Evolutionary conservation across 1,140 invertebrate species (phyloP).

Genomic region (Penaeus chinensis): DNA sequence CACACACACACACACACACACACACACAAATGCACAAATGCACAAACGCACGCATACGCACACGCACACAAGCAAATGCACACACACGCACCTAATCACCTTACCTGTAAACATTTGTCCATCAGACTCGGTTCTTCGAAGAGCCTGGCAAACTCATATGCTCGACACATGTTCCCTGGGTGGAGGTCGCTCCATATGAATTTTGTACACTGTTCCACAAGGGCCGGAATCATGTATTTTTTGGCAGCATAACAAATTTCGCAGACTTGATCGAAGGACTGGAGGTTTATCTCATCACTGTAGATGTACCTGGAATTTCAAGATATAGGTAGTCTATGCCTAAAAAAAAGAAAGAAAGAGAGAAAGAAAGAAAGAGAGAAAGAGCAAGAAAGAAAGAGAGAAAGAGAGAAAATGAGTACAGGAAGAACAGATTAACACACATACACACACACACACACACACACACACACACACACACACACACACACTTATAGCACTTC

Average conservation of each 20-base stretch:
- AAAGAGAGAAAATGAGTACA: too few species aligned
- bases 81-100: constrained; percentile 36
- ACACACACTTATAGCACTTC: too few species aligned
- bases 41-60: too few species aligned
- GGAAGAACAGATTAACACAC: too few species aligned
- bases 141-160: constrained; percentile 85
- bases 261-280: constrained; percentile 84
- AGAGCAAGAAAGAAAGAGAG: too few species aligned
- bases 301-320: constrained; percentile 79
- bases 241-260: constrained; percentile 88
- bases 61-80: not conserved
- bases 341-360: not conserved
- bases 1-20: not conserved
- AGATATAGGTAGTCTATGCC: not conserved
- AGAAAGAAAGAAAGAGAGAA: too few species aligned
- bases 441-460: too few species aligned
- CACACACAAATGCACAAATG: too few species aligned
- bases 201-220: constrained; percentile 83
- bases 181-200: constrained; percentile 83
- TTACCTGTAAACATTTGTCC: constrained; percentile 81
- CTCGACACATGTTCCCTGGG: constrained; percentile 82
- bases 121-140: constrained; percentile 84
- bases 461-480: too few species aligned
- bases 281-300: constrained; percentile 81
- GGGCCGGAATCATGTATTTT: constrained; percentile 85